Base-by-base conservation (phyloP, 1,140 invertebrate genomes). In the Drosophila leontia region DNA sequence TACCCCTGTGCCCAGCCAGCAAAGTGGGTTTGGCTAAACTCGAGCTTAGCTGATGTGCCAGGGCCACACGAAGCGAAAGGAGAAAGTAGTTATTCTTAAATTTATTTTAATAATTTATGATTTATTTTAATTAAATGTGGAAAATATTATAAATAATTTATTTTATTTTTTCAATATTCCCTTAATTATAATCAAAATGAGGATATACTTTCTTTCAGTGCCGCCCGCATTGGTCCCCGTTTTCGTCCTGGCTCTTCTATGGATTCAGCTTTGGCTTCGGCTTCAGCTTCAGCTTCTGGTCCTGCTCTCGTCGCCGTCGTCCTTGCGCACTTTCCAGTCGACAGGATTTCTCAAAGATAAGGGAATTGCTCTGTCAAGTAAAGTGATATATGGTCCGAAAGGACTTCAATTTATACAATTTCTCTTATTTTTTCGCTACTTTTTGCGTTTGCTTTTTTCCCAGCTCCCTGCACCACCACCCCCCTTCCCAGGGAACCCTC, bases 361-460 rank as follows among this genome's bases (percentile, higher is more conserved):
- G 91, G 91, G 91, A 92, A 92, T 92, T 92, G 91, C 91, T 92
- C 91, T 92, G 91, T 92, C 91, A 92, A 92, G 84, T 87, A 91
- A 91, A 92, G 91, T 92, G 91, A 92, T 92, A 92, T 92, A 92
- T 92, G 91, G 91, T 92, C 91, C 91, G 82, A 90, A 91, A 91
- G 91, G 91, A 91, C 91, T 91, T 91, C 90, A 91, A 91, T 91
- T 91, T 91, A 91, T 91, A 91, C 90, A 91, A 91, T 91, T 92
- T 92, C 87, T 91, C 87, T 84, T 91, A 91, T 90, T 90, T 90
- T 91, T 91, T 80, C 82, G 81, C 85, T 82, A 91, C 84, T 86
- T 90, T 90, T 91, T 91, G 80, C 85, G 78, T 88, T 85, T 90
- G 74, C 80, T 77, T 88, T 78, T 88, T 84, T 90, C 70, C 75